Conservation (phyloP, 2,888 invertebrate genomes). For the Saturnia pavonia region DNA sequence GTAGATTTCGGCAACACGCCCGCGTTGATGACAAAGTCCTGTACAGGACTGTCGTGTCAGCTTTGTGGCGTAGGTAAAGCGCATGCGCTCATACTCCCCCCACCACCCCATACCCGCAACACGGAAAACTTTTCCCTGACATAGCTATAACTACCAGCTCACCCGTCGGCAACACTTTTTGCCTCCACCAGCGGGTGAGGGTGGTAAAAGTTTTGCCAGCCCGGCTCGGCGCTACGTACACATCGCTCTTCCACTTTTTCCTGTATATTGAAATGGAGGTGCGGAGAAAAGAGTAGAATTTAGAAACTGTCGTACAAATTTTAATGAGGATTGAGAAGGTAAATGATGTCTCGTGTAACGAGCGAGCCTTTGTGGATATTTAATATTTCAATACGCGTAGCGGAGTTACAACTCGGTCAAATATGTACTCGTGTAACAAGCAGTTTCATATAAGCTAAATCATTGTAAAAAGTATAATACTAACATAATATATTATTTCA, state of each 20-base stretch:
- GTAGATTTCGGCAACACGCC: constrained; percentile 38
- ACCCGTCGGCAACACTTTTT: constrained; percentile 81
- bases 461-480: too few species aligned
- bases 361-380: constrained; percentile 56
- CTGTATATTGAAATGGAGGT: constrained; percentile 82
- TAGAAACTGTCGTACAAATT: constrained; percentile 80
- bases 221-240: constrained; percentile 76
- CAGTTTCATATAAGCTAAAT: neutral
- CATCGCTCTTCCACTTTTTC: constrained; percentile 81
- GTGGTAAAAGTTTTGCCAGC: constrained; percentile 78
- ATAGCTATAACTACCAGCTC: constrained; percentile 76
- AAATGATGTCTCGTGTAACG: constrained; percentile 62
- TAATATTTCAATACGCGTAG: constrained; percentile 48
- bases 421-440: constrained; percentile 19
- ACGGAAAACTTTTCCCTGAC: constrained; percentile 81
- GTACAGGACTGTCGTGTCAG: constrained; percentile 70
- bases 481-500: neutral
- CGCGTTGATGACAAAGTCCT: constrained; percentile 58
- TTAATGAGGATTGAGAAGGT: constrained; percentile 79
- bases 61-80: constrained; percentile 59
- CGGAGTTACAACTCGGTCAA: constrained; percentile 39
- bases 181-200: constrained; percentile 71
- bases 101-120: constrained; percentile 73
- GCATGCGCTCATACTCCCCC: constrained; percentile 68
- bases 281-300: constrained; percentile 81